phyloP scores from a whole-genome alignment of 92 coral and sea anemone species.

The Phenganax stokvisi region DNA sequence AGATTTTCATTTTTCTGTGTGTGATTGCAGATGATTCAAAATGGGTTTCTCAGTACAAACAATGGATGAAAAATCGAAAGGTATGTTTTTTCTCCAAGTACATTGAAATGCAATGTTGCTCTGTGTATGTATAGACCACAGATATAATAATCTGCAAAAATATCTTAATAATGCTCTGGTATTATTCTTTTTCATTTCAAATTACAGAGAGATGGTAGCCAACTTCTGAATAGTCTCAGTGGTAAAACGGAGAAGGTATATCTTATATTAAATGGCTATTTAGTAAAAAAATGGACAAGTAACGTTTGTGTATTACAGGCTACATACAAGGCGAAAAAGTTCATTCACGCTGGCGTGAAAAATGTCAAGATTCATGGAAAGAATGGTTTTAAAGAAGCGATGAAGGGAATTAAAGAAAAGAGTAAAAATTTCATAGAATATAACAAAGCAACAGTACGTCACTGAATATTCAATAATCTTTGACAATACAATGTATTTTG shows the following conservation, averaged over 20 bases:
- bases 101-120: no score
- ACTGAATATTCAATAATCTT: no score
- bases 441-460: conserved; percentile 41
- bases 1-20: not conserved
- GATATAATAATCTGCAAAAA: no score
- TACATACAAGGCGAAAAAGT: conserved; percentile 50
- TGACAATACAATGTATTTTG: no score
- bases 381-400: conserved; percentile 64
- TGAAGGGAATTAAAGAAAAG: conserved; percentile 52
- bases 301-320: not conserved
- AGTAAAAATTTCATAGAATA: conserved; percentile 54
- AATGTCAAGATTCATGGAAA: conserved; percentile 42
- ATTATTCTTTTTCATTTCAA: not conserved
- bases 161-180: not conserved
- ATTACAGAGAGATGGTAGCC: conserved; percentile 54
- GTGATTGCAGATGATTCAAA: conserved; percentile 49
- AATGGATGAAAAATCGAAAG: conserved; percentile 66
- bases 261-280: not conserved
- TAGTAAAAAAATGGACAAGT: not conserved
- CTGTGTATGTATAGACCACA: not conserved
- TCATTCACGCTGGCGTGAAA: conserved; percentile 22
- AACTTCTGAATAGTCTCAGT: conserved; percentile 7
- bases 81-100: conserved; percentile 25
- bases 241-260: conserved; percentile 27
- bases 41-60: conserved; percentile 62